phyloP scores from a whole-genome alignment of 2,888 invertebrate genomes.

The Melikaiella ostensackeni region DNA sequence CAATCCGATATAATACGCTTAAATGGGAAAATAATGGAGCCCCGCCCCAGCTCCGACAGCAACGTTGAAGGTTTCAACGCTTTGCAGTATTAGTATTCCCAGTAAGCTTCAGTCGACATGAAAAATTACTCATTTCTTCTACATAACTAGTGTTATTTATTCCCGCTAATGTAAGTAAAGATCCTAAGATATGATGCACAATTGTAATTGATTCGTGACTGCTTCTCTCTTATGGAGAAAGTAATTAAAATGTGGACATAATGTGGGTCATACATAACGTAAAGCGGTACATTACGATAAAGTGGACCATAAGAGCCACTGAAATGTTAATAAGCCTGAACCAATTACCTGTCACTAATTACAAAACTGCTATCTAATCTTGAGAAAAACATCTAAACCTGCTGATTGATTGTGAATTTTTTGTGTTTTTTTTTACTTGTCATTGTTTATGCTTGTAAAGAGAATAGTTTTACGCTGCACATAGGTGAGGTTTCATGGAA shows the following conservation, averaged over 20 bases:
- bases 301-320: too few species aligned
- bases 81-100: conserved; percentile 1
- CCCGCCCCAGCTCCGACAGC: conserved; percentile 25
- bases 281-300: too few species aligned
- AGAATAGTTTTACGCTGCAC: too few species aligned
- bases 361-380: too few species aligned
- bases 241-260: conserved; percentile 20
- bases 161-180: conserved; percentile 18
- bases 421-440: too few species aligned
- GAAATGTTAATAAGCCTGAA: too few species aligned
- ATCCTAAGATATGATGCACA: conserved; percentile 13
- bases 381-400: too few species aligned
- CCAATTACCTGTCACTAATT: too few species aligned
- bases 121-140: conserved; percentile 21
- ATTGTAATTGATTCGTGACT: conserved; percentile 16
- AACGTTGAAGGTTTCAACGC: conserved; percentile 28
- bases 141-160: conserved; percentile 31
- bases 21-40: conserved; percentile 71
- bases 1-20: conserved; percentile 66
- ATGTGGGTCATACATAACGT: too few species aligned
- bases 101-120: background rate
- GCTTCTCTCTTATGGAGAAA: background rate
- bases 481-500: too few species aligned
- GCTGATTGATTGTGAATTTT: too few species aligned
- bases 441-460: too few species aligned